These are phyloP conservation scores for Psilopogon haemacephalus DNA, from an alignment of 2,113 vertebrate species.

Conservation along the genomic window DNA sequence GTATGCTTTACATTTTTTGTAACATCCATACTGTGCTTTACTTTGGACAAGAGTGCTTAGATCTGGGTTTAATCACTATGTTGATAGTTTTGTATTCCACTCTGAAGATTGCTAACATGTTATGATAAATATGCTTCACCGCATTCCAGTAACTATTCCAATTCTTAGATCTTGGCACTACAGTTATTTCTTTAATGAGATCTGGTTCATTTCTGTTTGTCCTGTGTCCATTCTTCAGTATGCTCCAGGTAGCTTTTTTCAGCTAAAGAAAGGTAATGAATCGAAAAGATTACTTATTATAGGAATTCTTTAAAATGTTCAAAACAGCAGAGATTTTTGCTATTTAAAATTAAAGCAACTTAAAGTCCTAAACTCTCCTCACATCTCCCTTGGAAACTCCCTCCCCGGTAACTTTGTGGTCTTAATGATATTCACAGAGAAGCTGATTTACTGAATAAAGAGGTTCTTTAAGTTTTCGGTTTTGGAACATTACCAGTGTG, in stretches of 20 bases:
- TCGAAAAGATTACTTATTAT: constrained; percentile 33
- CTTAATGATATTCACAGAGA: constrained; percentile 78
- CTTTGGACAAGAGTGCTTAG: neutral
- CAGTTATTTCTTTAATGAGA: neutral
- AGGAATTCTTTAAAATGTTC: constrained; percentile 27
- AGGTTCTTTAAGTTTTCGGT: constrained; percentile 74
- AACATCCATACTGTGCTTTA: neutral
- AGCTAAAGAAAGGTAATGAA: neutral
- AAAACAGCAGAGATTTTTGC: constrained; percentile 43
- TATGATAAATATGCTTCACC: neutral
- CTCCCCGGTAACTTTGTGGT: constrained; percentile 60
- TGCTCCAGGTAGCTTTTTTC: neutral
- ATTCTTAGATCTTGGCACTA: neutral
- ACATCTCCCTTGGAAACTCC: constrained; percentile 67
- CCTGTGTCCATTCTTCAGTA: neutral
- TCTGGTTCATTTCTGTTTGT: neutral
- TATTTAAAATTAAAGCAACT: constrained; percentile 55
- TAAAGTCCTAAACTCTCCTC: constrained; percentile 51
- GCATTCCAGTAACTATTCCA: neutral
- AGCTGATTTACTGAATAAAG: constrained; percentile 79
- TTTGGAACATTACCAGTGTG: constrained; percentile 75
- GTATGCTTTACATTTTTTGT: neutral
- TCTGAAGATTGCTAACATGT: neutral
- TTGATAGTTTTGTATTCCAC: neutral
- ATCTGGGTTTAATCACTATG: constrained; percentile 11